Conservation (phyloP, 2,888 invertebrate genomes). For the Epinotia brunnichana region DNA sequence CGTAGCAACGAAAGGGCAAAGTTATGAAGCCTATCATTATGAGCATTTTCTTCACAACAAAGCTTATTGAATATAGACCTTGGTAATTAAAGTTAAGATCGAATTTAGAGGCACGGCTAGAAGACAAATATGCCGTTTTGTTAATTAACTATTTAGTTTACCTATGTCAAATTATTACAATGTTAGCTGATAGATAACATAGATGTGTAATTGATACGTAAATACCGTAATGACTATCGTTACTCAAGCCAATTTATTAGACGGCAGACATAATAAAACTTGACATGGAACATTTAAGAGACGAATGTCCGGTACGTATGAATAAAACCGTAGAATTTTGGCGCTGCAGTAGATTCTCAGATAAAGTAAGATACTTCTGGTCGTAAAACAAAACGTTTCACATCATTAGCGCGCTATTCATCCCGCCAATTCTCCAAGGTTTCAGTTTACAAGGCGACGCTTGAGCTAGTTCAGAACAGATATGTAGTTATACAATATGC, state of each 20-base stretch:
- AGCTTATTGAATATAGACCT: neutral
- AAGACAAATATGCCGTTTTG: neutral
- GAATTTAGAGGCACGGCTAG: neutral
- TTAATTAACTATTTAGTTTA: neutral
- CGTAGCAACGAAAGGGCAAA: neutral
- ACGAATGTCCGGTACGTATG: neutral
- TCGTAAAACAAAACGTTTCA: slow-evolving; percentile 34
- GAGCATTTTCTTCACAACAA: neutral
- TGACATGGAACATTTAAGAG: slow-evolving; percentile 18
- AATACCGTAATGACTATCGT: neutral
- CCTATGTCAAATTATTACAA: neutral
- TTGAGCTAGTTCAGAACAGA: slow-evolving; percentile 1
- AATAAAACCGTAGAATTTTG: slow-evolving; percentile 24
- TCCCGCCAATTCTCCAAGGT: slow-evolving; percentile 22
- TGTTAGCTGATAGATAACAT: neutral
- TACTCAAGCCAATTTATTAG: neutral
- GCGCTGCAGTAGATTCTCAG: neutral
- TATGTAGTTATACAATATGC: too few relatives aligned
- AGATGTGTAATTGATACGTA: neutral
- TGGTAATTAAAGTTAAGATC: neutral
- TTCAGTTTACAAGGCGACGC: slow-evolving; percentile 20
- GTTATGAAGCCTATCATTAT: neutral
- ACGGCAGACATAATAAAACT: neutral
- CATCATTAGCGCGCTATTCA: slow-evolving; percentile 33
- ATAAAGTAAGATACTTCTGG: neutral